Evolutionary conservation across 2,888 invertebrate genomes (phyloP).

Genomic region (Perizoma affinitatum): DNA sequence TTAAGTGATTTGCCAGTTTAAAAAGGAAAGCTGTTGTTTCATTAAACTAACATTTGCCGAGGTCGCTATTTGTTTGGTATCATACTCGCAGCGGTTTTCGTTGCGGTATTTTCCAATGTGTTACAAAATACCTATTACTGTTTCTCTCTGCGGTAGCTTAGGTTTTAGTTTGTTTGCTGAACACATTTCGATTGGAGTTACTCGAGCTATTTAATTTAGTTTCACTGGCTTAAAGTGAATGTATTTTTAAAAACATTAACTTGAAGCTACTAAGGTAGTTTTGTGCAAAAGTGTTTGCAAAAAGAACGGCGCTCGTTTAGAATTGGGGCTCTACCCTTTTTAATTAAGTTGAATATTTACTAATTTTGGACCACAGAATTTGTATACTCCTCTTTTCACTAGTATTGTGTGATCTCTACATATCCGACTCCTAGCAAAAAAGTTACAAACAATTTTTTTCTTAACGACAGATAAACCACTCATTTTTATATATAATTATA

Average conservation of each 20-base stretch:
- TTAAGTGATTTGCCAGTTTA: conserved; percentile 23
- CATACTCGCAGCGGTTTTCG: conserved; percentile 23
- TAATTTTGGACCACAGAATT: too few relatives aligned
- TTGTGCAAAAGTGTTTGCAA: too few relatives aligned
- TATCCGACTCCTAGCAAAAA: too few relatives aligned
- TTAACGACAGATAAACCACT: too few relatives aligned
- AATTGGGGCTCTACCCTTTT: too few relatives aligned
- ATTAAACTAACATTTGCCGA: conserved; percentile 27
- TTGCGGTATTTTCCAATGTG: conserved; percentile 32
- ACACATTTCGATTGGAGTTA: conserved; percentile 20
- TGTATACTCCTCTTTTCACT: too few relatives aligned
- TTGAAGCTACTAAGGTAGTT: too few relatives aligned
- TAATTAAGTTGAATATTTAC: too few relatives aligned
- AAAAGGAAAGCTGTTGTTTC: conserved; percentile 20
- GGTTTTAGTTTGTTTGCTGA: conserved; percentile 15
- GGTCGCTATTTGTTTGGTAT: conserved; percentile 24
- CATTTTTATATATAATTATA: too few relatives aligned
- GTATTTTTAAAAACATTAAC: not conserved
- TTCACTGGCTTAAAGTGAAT: not conserved
- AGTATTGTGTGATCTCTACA: too few relatives aligned
- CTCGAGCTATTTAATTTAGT: conserved; percentile 22
- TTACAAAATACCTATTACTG: conserved; percentile 28
- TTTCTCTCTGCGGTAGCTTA: conserved; percentile 26
- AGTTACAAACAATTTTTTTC: too few relatives aligned
- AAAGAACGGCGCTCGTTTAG: too few relatives aligned